Conservation (phyloP, 2,888 invertebrate species). For the Rhimphoctona megacephalus region DNA sequence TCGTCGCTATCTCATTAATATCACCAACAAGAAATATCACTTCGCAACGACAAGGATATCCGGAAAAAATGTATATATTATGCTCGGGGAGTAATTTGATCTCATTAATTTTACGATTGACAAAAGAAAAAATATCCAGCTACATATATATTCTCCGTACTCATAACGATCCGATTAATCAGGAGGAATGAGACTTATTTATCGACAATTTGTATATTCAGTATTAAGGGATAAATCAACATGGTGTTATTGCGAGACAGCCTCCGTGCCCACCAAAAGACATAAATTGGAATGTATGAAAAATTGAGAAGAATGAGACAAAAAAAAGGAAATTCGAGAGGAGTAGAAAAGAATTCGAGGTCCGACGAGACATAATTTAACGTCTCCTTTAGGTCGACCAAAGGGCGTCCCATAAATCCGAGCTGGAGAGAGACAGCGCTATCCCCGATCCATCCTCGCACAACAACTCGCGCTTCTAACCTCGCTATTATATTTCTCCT, state of each 20-base stretch:
- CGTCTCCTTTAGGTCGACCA: slow-evolving; percentile 73
- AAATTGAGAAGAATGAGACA: slow-evolving; percentile 34
- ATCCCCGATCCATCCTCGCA: slow-evolving; percentile 73
- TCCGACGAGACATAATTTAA: slow-evolving; percentile 78
- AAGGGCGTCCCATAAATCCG: slow-evolving; percentile 75
- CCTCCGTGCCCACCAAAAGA: not conserved
- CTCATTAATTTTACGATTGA: slow-evolving; percentile 54
- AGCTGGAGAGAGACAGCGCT: slow-evolving; percentile 58
- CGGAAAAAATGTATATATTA: slow-evolving; percentile 27
- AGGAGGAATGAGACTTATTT: slow-evolving; percentile 22
- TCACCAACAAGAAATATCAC: slow-evolving; percentile 33
- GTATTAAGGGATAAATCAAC: slow-evolving; percentile 46
- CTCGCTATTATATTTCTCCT: slow-evolving; percentile 44
- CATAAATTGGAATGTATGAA: slow-evolving; percentile 24
- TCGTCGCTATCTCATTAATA: slow-evolving; percentile 47
- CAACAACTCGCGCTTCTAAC: slow-evolving; percentile 72
- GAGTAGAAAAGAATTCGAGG: slow-evolving; percentile 38
- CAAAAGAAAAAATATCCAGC: not conserved
- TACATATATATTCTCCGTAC: not conserved
- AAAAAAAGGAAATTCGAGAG: not conserved
- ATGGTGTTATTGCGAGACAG: slow-evolving; percentile 28
- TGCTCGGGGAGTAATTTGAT: slow-evolving; percentile 33
- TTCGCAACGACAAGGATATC: slow-evolving; percentile 17
- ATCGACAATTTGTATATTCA: slow-evolving; percentile 47
- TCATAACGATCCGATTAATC: slow-evolving; percentile 48